Percentiles rank a stretch among this genome's conserved stretches.
Conservation (phyloP, 2,113 vertebrate species). For the Verasper variegatus region DNA sequence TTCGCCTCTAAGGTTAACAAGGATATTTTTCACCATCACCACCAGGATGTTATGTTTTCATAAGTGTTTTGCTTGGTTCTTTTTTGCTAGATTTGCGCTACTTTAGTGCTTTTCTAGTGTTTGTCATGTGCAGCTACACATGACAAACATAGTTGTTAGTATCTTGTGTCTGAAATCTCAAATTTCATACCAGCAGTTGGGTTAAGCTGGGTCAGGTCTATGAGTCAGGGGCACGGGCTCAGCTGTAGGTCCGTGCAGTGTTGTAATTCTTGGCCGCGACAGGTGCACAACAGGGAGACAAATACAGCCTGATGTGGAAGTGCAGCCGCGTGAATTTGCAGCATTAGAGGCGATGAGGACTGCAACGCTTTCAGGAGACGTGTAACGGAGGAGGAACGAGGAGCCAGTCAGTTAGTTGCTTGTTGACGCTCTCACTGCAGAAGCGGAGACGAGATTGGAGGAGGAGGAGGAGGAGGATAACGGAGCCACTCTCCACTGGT, state of each 20-base stretch:
- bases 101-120: too few relatives aligned
- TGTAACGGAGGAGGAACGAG: constrained; percentile 36
- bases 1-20: too few relatives aligned
- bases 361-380: constrained; percentile 52
- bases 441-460: constrained; percentile 61
- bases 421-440: constrained; percentile 60
- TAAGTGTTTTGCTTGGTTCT: too few relatives aligned
- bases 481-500: constrained; percentile 66
- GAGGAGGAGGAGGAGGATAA: constrained; percentile 62
- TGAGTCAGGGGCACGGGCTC: too few relatives aligned
- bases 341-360: constrained; percentile 40
- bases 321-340: constrained; percentile 7
- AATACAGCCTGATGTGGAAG: background rate
- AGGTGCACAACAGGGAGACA: background rate
- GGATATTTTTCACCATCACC: too few relatives aligned
- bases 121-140: background rate
- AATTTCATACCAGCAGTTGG: background rate
- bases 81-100: too few relatives aligned
- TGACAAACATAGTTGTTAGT: background rate
- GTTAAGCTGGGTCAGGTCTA: background rate
- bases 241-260: background rate
- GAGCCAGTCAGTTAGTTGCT: constrained; percentile 68
- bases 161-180: background rate
- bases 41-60: too few relatives aligned
- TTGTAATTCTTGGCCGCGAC: too few relatives aligned